Conservation (phyloP, 64 coral and sea anemone species). For the Hydrozoanthus tunicans region DNA sequence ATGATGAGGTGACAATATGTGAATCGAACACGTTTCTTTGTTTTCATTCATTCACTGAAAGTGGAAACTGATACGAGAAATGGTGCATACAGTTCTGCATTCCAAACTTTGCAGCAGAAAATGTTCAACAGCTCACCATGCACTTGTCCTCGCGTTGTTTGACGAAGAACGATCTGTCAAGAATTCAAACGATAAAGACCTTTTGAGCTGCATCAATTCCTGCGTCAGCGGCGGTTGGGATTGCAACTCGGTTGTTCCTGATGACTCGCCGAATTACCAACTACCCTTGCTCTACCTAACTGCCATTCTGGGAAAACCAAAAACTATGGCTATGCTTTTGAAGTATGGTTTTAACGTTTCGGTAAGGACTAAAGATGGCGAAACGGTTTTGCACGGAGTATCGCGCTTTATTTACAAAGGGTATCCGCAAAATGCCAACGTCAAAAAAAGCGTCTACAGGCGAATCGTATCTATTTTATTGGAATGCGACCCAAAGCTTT, state of each 20-base stretch:
- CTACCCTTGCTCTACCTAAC: conserved; percentile 26
- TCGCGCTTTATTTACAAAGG: conserved; percentile 32
- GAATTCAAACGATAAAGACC: neutral
- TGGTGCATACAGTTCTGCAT: conserved; percentile 19
- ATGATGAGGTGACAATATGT: neutral
- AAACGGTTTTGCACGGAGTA: conserved; percentile 15
- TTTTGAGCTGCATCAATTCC: neutral
- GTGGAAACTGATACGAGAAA: neutral
- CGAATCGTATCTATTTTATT: conserved; percentile 26
- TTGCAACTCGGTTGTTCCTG: conserved; percentile 4
- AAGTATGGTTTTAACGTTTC: conserved; percentile 11
- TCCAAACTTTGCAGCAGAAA: conserved; percentile 12
- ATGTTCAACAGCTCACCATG: conserved; percentile 17
- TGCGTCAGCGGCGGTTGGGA: conserved; percentile 30
- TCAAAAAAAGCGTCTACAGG: conserved; percentile 24
- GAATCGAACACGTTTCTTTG: conserved; percentile 12
- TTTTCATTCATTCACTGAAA: neutral
- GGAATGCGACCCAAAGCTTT: conserved; percentile 8
- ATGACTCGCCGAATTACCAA: conserved; percentile 27
- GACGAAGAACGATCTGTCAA: conserved; percentile 20
- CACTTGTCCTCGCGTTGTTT: conserved; percentile 11
- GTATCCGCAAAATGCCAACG: conserved; percentile 23
- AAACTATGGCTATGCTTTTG: conserved; percentile 23
- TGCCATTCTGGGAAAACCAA: conserved; percentile 27
- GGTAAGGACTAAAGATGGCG: neutral